phyloP scores from a whole-genome alignment of 2,113 vertebrate genomes.

The Ceuthmochares aereus region DNA sequence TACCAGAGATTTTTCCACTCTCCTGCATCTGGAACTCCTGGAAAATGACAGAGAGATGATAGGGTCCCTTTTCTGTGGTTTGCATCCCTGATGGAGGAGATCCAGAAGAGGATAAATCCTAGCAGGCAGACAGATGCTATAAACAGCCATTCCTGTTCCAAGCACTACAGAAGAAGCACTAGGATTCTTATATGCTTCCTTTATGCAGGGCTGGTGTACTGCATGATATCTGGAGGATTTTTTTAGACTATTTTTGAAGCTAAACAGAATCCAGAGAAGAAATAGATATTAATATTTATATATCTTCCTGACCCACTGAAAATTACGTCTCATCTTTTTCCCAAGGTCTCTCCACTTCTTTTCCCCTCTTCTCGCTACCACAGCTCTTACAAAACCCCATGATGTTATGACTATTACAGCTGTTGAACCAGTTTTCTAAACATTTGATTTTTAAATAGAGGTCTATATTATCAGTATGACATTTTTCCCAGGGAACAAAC shows the following conservation, averaged over 20 bases:
- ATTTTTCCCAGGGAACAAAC: background rate
- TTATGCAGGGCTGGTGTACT: background rate
- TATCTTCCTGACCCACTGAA: background rate
- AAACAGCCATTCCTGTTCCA: background rate
- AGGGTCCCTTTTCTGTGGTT: background rate
- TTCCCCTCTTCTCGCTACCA: background rate
- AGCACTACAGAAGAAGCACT: background rate
- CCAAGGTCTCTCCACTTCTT: background rate
- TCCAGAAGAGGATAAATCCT: background rate
- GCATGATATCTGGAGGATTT: background rate
- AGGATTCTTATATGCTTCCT: background rate
- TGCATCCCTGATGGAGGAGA: background rate
- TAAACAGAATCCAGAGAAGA: background rate
- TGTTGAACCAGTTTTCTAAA: background rate
- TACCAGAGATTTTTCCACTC: background rate
- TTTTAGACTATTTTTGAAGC: background rate
- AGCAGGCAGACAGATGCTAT: background rate
- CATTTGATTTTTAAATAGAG: background rate
- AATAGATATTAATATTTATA: background rate
- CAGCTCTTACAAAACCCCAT: background rate
- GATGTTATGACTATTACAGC: background rate
- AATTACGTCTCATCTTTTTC: background rate
- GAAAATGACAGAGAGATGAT: background rate
- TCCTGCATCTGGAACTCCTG: background rate
- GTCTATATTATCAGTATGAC: background rate